Percentiles rank a stretch among this genome's conserved stretches.
Evolutionary conservation across 2,888 invertebrate genomes (phyloP).

Genomic region (Volucella zonaria): DNA sequence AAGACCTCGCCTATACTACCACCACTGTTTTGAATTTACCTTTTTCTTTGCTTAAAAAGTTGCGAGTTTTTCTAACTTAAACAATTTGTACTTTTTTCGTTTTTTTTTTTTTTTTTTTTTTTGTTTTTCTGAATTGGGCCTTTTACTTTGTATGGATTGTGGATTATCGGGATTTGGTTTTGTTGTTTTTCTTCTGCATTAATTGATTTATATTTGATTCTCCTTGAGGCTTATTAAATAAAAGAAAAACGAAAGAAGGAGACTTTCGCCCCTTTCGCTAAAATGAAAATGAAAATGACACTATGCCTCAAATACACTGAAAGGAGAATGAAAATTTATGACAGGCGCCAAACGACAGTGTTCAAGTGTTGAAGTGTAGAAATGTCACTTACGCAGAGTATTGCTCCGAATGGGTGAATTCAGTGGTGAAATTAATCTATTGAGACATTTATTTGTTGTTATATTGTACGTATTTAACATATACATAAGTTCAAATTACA

Average conservation of each 20-base stretch:
- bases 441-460: no score
- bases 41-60: slow-evolving; percentile 47
- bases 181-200: slow-evolving; percentile 12
- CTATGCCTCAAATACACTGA: slow-evolving; percentile 61
- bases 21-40: slow-evolving; percentile 68
- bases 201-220: slow-evolving; percentile 21
- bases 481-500: no score
- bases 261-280: slow-evolving; percentile 56
- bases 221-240: slow-evolving; percentile 60
- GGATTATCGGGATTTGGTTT: slow-evolving; percentile 20
- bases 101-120: slow-evolving; percentile 18
- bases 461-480: no score
- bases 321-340: slow-evolving; percentile 39
- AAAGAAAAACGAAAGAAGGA: slow-evolving; percentile 72
- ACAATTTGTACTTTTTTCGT: slow-evolving; percentile 57
- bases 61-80: slow-evolving; percentile 37
- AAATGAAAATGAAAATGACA: slow-evolving; percentile 72
- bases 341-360: slow-evolving; percentile 44
- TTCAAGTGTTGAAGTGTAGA: not conserved
- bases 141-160: slow-evolving; percentile 13
- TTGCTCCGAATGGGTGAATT: not conserved
- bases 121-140: slow-evolving; percentile 26
- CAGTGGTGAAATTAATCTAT: not conserved
- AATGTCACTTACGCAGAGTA: not conserved
- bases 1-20: slow-evolving; percentile 66